These are phyloP conservation scores for Acrocera orbiculus DNA, from an alignment of 2,888 invertebrate species.

Conservation along the genomic window DNA sequence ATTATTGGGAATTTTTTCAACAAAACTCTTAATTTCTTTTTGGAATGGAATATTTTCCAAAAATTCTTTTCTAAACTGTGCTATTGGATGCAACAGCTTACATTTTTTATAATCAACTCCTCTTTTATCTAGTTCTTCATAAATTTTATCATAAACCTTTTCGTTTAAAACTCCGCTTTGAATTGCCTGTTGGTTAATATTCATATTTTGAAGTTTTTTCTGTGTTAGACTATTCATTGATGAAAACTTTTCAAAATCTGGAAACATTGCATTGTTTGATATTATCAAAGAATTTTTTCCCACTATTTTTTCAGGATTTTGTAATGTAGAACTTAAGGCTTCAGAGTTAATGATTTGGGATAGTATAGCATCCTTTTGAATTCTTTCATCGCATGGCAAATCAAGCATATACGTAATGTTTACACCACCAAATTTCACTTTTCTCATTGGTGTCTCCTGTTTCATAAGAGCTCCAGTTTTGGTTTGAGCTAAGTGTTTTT, in stretches of 20 bases:
- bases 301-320: constrained; percentile 11
- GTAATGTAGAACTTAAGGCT: constrained; percentile 20
- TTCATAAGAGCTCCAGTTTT: constrained; percentile 22
- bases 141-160: constrained; percentile 39
- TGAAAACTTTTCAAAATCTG: constrained; percentile 29
- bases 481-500: constrained; percentile 20
- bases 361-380: constrained; percentile 26
- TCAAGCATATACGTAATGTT: constrained; percentile 23
- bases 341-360: constrained; percentile 25
- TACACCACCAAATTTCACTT: constrained; percentile 25
- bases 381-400: constrained; percentile 22
- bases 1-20: constrained; percentile 27
- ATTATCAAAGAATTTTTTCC: constrained; percentile 6
- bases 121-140: constrained; percentile 36
- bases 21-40: constrained; percentile 37
- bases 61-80: constrained; percentile 37
- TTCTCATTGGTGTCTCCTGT: constrained; percentile 29
- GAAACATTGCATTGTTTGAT: constrained; percentile 26
- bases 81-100: constrained; percentile 37
- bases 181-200: constrained; percentile 37
- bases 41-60: constrained; percentile 37
- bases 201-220: constrained; percentile 36
- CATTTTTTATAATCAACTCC: constrained; percentile 36
- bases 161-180: constrained; percentile 42
- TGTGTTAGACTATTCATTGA: constrained; percentile 18